Conservation (phyloP, 2,113 vertebrate genomes). For the Muntiacus muntjak region DNA sequence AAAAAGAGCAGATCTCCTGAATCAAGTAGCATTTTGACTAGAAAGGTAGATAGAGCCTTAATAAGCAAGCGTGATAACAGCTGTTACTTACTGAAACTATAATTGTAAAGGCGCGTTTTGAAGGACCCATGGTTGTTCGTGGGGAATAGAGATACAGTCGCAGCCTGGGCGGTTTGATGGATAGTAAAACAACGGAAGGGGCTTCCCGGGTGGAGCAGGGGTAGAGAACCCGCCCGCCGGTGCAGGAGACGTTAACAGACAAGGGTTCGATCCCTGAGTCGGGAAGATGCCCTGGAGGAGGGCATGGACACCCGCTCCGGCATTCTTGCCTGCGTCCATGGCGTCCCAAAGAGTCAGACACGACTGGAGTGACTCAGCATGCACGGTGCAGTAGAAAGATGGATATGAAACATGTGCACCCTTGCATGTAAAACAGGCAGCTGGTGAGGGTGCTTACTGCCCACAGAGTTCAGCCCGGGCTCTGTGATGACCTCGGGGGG, state of each 20-base stretch:
- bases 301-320: not conserved
- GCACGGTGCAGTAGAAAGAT: rapidly evolving
- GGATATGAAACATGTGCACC: not conserved
- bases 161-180: rapidly evolving
- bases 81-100: not conserved
- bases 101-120: not conserved
- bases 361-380: not conserved
- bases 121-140: too few species aligned
- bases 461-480: not conserved
- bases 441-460: not conserved
- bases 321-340: not conserved
- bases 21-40: not conserved
- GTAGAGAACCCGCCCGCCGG: not conserved
- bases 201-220: not conserved
- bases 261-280: rapidly evolving
- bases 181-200: not conserved
- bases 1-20: not conserved
- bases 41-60: not conserved
- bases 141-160: rapidly evolving
- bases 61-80: not conserved
- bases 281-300: not conserved
- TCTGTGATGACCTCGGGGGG: not conserved
- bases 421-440: not conserved
- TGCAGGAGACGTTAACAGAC: not conserved
- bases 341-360: not conserved